Evolutionary conservation across 2,888 invertebrate species (phyloP), one percentile per base, ranked within the genome.

Genomic region (Cotesia congregata): DNA sequence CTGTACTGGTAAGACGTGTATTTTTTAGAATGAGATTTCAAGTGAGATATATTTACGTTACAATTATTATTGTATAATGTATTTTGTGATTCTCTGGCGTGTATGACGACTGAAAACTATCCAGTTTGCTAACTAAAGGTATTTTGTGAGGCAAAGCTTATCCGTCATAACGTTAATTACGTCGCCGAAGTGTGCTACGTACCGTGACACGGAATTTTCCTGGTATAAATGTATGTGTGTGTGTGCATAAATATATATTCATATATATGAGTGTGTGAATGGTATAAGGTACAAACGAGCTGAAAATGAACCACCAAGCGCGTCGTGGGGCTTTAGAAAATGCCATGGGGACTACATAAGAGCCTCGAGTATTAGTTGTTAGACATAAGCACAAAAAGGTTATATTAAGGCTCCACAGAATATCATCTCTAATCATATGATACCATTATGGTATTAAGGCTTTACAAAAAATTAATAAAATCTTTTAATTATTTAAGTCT

Each of bases 151-250:
- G 80, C 80, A 77, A 79, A 80, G 80, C 81, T 80, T 80, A 81
- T 81, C 79, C 81, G 83, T 82, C 83, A 82, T 82, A 84, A 85
- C 84, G 83, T 84, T 86, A 86, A 86, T 86, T 86, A 85, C 83
- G 82, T 83, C 83, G 83, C 79, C 81, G 82, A 84, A 84, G 81
- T 83, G 81, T 81, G 81, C 67, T 74, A 67, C 82, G 83, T 83
- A 83, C 80, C 81, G 81, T 82, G 81, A 82, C 82, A 79, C 79
- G 81, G 81, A 83, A 83, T 85, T 84, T 82, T 81, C 81, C 78
- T 78, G 78, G 78, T 80, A 77, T 65, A 30, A 20, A 61, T 68
- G 59, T 15, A 39, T 12, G n/a, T n/a, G 20, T 20, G 30, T 72
- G 75, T 38, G 76, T 67, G 68, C 20, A 20, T 20, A 30, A 30